These are phyloP conservation scores for Gymnocephalus cernua DNA, from an alignment of 2,113 vertebrate species.

Conservation along the genomic window DNA sequence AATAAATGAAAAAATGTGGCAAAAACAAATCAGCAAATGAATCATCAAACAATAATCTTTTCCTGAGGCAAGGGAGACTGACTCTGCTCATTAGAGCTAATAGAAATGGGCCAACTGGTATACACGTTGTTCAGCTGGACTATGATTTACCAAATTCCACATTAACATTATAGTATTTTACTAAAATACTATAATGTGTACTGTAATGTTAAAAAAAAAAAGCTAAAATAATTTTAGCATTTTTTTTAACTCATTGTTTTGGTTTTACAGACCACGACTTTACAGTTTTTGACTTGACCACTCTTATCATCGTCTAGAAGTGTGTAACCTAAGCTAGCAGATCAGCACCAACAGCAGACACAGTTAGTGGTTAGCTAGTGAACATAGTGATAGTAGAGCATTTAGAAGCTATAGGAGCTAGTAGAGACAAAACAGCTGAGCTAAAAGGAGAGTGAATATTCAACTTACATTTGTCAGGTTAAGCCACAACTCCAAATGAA, in stretches of 20 bases:
- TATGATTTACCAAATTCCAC: background rate
- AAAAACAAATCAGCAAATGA: slow-evolving; percentile 4
- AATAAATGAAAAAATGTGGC: background rate
- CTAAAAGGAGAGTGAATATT: background rate
- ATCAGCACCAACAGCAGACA: background rate
- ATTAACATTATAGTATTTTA: background rate
- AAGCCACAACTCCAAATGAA: background rate
- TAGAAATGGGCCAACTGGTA: background rate
- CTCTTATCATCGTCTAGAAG: background rate
- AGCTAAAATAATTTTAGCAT: too few relatives aligned
- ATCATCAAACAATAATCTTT: slow-evolving; percentile 10
- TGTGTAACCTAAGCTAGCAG: background rate
- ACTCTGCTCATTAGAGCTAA: slow-evolving; percentile 22
- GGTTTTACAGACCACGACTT: background rate
- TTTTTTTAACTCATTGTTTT: background rate
- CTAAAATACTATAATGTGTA: too few relatives aligned
- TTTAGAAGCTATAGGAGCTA: background rate
- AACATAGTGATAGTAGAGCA: background rate
- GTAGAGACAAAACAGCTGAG: background rate
- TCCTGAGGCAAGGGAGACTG: slow-evolving; percentile 2
- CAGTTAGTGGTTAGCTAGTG: background rate
- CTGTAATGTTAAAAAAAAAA: too few relatives aligned
- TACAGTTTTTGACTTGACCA: too few relatives aligned
- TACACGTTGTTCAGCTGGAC: background rate
- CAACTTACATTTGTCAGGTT: background rate